Evolutionary conservation across 2,797 vertebrate species (phyloP).

Genomic region (Oreortyx pictus): DNA sequence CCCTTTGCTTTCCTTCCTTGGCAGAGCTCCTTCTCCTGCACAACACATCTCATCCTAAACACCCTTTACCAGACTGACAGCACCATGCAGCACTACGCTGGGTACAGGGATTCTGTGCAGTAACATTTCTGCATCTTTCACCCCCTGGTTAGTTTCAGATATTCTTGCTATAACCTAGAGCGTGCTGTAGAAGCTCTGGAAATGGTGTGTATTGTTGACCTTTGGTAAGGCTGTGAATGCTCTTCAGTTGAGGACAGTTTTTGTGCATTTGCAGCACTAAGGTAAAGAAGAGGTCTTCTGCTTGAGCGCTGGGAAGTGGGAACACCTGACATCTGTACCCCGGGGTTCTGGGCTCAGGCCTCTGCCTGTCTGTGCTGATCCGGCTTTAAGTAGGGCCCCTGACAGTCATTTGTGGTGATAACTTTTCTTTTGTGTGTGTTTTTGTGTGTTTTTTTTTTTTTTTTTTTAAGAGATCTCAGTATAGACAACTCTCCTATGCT

Average conservation of each 20-base stretch:
- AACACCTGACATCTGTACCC: not conserved
- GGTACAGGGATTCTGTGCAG: too few species aligned
- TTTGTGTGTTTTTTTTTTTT: not conserved
- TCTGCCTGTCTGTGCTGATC: not conserved
- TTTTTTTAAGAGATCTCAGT: not conserved
- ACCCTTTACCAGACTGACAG: not conserved
- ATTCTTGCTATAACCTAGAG: not conserved
- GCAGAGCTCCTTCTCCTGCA: not conserved
- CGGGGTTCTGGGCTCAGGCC: not conserved
- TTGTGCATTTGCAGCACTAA: accelerated
- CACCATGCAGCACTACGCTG: not conserved
- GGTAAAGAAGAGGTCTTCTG: not conserved
- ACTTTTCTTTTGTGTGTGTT: not conserved
- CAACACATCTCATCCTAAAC: not conserved
- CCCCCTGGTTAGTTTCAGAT: accelerated
- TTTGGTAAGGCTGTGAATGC: not conserved
- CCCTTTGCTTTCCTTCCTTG: not conserved
- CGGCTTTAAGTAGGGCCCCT: not conserved
- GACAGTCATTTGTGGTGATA: not conserved
- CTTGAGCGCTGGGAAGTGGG: not conserved
- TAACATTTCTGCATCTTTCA: not conserved
- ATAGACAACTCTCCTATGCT: not conserved
- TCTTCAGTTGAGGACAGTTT: not conserved
- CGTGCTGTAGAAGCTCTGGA: not conserved
- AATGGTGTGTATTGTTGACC: not conserved